Base-by-base conservation (phyloP, 2,797 vertebrate species). In the Thaleichthys pacificus region DNA sequence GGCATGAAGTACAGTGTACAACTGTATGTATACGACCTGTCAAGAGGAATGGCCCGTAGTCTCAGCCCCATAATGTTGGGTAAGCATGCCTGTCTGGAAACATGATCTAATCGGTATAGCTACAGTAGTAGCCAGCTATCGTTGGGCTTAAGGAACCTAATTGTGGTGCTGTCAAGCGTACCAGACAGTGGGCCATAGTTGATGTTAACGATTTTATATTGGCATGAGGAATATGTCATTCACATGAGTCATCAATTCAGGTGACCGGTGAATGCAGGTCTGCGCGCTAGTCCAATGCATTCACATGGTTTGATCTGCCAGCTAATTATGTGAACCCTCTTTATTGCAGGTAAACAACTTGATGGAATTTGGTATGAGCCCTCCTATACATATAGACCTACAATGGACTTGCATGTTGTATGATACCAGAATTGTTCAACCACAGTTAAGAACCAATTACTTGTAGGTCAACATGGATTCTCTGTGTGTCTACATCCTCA, bases 41-140 rank as follows among this genome's bases (percentile, higher is more conserved):
- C 97, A 65, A 94, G 95, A 85, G 97, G 97, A 85, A 94, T 98
- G 94, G 97, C 97, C 42, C 95, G 97, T 66, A 95, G 93, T 87
- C 95, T 98, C 78, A 99, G 97, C 83, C 97, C 96, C 4, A 94
- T 98, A 80, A 97, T 99, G 97, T 89, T 99, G 78, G 97, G 97
- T 99, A 90, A 96, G 95, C 88, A 69, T 68, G 47, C 2, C 26
- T n/a, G 22, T 19, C 69, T 1, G 65, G 21, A 61, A 14, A 28
- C 12, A 26, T 15, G 22, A 28, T 61, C n/a, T 22, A 61, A 61
- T 17, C 8, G 32, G 6, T 35, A 35, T 8, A 35, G 32, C 32
- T 35, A 35, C 32, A 35, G 32, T 35, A 14, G 38, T 17, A 66
- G 38, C 30, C 30, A 32, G 24, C 22, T 26, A 66, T 21, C 42